Base-by-base conservation (phyloP, 2,797 vertebrate genomes). In the Acanthornis magna region DNA sequence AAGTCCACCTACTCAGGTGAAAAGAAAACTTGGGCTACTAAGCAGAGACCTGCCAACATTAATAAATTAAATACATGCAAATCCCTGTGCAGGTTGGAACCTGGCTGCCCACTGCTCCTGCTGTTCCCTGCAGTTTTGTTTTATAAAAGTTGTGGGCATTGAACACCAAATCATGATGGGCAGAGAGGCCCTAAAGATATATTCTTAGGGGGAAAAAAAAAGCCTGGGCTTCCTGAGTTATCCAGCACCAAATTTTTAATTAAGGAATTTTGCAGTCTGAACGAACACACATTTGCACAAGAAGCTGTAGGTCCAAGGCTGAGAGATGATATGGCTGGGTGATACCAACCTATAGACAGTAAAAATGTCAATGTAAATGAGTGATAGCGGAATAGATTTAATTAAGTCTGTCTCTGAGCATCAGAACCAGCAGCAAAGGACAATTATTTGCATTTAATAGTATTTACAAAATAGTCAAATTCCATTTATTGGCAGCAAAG, bases 1-100 rank as follows among this genome's bases (percentile, higher is more conserved):
- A 81, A 86, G 91, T 91, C 83, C 92, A 95, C 88, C 95, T 91
- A 90, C 90, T 91, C 63, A 18, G 4, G 57, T 50, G 48, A 63
- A 76, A 89, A 89, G 61, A 45, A 60, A 79, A 76, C 63, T 60
- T 16, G 40, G 22, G 20, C 74, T 80, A 34, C 22, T 63, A 73
- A 79, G 78, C 51, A 45, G 67, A 89, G 57, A 83, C 34, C 51
- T 83, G 75, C 93, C 91, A 95, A 74, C 38, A 6, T 71, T 45
- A 80, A 72, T 79, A 80, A 87, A 74, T 53, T 36, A 74, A 71
- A 82, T 26, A 53, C 19, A 93, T 58, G 91, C 74, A 93, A 92
- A 93, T 71, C 67, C 20, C 38, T 10, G 3, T 16, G 61, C 93
- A 94, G 86, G 85, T 76, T 79, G 50, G 62, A 79, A 92, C 90